Conservation (phyloP, 2,113 vertebrate species). For the Scopus umbretta region DNA sequence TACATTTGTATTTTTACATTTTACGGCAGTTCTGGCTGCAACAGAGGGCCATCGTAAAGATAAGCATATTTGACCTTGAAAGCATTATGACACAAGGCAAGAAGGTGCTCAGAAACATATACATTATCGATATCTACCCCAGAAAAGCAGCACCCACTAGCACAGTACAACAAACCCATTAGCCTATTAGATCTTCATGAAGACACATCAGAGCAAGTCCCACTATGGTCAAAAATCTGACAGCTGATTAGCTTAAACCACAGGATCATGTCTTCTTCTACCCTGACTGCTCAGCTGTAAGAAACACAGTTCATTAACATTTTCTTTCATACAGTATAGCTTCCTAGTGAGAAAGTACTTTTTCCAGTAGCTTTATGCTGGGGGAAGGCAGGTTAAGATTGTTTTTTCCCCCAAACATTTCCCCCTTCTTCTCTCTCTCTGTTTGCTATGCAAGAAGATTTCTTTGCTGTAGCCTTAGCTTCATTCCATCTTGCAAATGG, state of each 20-base stretch:
- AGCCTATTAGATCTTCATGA: neutral
- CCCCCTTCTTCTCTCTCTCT: neutral
- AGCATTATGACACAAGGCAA: accelerated
- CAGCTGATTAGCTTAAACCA: neutral
- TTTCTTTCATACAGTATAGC: neutral
- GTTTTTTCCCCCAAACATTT: neutral
- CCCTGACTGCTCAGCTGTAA: neutral
- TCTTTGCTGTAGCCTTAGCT: neutral
- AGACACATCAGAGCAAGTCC: neutral
- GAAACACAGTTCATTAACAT: accelerated
- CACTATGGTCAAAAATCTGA: neutral
- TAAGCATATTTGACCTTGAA: neutral
- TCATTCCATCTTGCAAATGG: neutral
- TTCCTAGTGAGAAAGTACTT: neutral
- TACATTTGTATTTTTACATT: no score
- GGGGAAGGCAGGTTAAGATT: neutral
- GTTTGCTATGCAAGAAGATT: neutral
- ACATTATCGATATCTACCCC: accelerated
- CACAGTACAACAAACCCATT: no score
- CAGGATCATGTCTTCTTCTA: neutral
- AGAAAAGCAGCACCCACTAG: neutral
- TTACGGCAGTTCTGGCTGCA: neutral
- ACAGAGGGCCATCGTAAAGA: neutral
- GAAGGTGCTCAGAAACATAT: neutral
- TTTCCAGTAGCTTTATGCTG: neutral